Conservation (phyloP, 2,888 invertebrate species). For the Diploptera punctata region DNA sequence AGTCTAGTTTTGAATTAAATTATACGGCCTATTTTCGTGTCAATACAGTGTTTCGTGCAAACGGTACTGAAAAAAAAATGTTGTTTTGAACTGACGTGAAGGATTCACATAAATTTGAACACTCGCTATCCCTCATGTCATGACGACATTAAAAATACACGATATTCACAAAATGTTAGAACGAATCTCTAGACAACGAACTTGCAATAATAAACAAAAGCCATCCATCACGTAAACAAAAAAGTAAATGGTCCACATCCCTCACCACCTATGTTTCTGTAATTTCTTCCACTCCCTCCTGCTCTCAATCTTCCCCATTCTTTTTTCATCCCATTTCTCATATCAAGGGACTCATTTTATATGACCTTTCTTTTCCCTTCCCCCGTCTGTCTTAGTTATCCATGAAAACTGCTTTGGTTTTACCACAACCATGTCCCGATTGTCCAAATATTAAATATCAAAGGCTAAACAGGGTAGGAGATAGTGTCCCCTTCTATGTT, state of each 20-base stretch:
- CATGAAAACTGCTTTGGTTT: not conserved
- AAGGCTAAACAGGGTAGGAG: not conserved
- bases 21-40: no score
- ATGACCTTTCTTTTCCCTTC: not conserved
- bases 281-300: not conserved
- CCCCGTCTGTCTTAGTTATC: not conserved
- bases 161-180: no score
- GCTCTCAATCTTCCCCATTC: not conserved
- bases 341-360: not conserved
- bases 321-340: not conserved
- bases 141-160: no score
- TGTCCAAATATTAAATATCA: constrained; percentile 1
- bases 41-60: no score
- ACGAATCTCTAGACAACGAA: no score
- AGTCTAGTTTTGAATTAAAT: no score
- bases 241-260: not conserved
- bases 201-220: not conserved
- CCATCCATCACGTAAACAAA: not conserved
- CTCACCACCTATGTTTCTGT: not conserved
- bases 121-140: no score
- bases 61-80: no score
- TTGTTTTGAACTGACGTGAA: no score
- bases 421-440: not conserved
- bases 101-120: no score
- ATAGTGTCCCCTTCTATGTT: not conserved